Evolutionary conservation across 2,888 invertebrate genomes (phyloP).

Genomic region (Hermodice carunculata): DNA sequence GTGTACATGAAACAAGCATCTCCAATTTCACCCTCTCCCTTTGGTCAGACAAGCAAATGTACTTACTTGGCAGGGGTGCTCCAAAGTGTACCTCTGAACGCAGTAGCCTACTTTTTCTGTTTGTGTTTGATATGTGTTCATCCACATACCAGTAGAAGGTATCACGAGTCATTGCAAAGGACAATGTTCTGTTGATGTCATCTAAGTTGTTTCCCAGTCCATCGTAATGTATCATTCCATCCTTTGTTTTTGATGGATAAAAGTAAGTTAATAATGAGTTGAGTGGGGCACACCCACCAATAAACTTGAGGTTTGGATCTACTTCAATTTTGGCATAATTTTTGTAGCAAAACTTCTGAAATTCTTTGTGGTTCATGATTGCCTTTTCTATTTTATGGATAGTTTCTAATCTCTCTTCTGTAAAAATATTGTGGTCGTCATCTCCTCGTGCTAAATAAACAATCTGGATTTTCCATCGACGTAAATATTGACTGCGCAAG

Average conservation of each 20-base stretch:
- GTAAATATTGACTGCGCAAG: conserved; percentile 25
- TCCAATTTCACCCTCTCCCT: too few species aligned
- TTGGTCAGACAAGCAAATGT: too few species aligned
- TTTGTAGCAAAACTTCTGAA: conserved; percentile 56
- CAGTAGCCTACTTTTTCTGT: conserved; percentile 50
- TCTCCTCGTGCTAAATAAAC: conserved; percentile 54
- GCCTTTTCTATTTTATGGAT: conserved; percentile 56
- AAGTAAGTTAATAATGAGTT: conserved; percentile 63
- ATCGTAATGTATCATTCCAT: conserved; percentile 50
- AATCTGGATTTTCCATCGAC: conserved; percentile 49
- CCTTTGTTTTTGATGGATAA: conserved; percentile 51
- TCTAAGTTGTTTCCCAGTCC: conserved; percentile 54
- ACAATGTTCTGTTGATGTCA: conserved; percentile 55
- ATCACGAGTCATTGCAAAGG: conserved; percentile 55
- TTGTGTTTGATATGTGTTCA: conserved; percentile 53
- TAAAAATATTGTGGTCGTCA: conserved; percentile 57
- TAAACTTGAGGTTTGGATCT: conserved; percentile 33
- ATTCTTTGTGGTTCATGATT: conserved; percentile 51
- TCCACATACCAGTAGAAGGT: conserved; percentile 64
- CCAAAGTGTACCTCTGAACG: conserved; percentile 63
- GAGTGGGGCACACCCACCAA: conserved; percentile 57
- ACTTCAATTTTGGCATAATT: conserved; percentile 30
- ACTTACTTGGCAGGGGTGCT: conserved; percentile 56
- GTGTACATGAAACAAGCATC: too few species aligned
- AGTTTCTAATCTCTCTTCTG: conserved; percentile 50